Conservation (phyloP, 2,113 vertebrate species). For the Notothenia coriiceps region DNA sequence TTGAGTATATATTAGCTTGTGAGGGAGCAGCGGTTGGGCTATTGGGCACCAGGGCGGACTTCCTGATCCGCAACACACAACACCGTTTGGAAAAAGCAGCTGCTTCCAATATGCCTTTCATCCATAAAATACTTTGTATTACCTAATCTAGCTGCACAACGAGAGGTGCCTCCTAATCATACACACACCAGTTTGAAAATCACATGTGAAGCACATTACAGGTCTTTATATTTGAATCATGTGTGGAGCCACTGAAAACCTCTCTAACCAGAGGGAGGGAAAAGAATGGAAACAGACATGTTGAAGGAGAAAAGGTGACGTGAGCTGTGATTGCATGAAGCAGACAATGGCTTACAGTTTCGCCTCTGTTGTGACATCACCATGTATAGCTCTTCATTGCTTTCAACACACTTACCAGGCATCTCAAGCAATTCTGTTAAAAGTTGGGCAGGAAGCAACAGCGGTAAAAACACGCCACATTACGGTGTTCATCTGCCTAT, state of each 20-base stretch:
- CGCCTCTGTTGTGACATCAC: conserved; percentile 16
- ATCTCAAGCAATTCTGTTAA: conserved; percentile 1
- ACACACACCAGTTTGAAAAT: conserved; percentile 47
- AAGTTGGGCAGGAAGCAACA: conserved; percentile 40
- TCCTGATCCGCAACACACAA: conserved; percentile 60
- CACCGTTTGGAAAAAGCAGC: conserved; percentile 68
- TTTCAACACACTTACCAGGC: background rate
- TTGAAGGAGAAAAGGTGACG: conserved; percentile 30
- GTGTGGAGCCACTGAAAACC: conserved; percentile 48
- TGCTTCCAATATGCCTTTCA: conserved; percentile 76
- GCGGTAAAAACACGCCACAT: conserved; percentile 37
- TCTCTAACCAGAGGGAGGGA: background rate
- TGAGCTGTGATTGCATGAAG: conserved; percentile 21
- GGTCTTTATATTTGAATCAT: conserved; percentile 56
- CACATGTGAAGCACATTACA: conserved; percentile 72
- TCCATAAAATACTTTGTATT: conserved; percentile 70
- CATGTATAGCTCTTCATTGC: conserved; percentile 25
- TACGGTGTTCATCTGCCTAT: conserved; percentile 40
- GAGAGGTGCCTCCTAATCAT: conserved; percentile 56
- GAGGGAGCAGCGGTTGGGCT: conserved; percentile 21
- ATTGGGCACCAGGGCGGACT: conserved; percentile 22
- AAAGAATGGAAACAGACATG: conserved; percentile 45
- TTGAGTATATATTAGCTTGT: conserved; percentile 1
- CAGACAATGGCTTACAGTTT: background rate
- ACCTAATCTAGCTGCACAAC: conserved; percentile 68